Percentiles rank a stretch among this genome's conserved stretches.
phyloP scores from a whole-genome alignment of 2,888 invertebrate genomes.

The Spodoptera littoralis region DNA sequence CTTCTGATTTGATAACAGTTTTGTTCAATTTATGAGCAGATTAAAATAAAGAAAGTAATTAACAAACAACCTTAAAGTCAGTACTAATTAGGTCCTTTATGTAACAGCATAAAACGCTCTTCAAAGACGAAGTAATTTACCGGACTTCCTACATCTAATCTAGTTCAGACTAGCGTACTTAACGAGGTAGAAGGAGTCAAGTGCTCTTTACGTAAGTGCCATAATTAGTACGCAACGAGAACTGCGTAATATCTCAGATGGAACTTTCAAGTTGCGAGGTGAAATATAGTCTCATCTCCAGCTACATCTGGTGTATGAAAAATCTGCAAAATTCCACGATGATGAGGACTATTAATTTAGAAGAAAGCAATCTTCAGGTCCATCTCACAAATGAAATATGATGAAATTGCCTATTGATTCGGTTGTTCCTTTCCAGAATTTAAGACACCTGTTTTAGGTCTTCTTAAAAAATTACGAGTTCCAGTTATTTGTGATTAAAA shows the following conservation, averaged over 20 bases:
- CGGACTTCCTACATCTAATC: slow-evolving; percentile 17
- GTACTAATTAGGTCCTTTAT: slow-evolving; percentile 2
- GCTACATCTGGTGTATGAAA: slow-evolving; percentile 15
- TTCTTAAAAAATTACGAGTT: slow-evolving; percentile 17
- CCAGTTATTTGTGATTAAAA: not conserved
- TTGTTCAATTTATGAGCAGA: no score
- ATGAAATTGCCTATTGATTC: slow-evolving; percentile 4
- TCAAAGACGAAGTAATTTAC: slow-evolving; percentile 27
- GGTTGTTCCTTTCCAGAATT: not conserved
- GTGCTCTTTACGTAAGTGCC: slow-evolving; percentile 17
- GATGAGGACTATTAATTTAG: slow-evolving; percentile 15
- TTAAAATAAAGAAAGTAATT: no score
- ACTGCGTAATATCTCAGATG: slow-evolving; percentile 18
- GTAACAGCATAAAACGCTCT: slow-evolving; percentile 1
- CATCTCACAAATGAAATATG: slow-evolving; percentile 2
- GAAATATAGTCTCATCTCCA: slow-evolving; percentile 26
- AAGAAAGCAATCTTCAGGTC: not conserved
- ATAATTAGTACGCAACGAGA: slow-evolving; percentile 40
- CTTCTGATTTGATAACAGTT: no score
- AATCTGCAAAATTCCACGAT: slow-evolving; percentile 1
- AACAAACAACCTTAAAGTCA: not conserved
- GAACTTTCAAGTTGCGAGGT: slow-evolving; percentile 7
- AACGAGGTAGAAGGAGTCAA: slow-evolving; percentile 33
- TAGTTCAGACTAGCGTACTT: slow-evolving; percentile 16
- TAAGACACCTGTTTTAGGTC: not conserved